A percentile compares a stretch with the other conserved stretches of the same genome.
Conservation (phyloP, 2,888 invertebrate species). For the Dolomedes plantarius region DNA sequence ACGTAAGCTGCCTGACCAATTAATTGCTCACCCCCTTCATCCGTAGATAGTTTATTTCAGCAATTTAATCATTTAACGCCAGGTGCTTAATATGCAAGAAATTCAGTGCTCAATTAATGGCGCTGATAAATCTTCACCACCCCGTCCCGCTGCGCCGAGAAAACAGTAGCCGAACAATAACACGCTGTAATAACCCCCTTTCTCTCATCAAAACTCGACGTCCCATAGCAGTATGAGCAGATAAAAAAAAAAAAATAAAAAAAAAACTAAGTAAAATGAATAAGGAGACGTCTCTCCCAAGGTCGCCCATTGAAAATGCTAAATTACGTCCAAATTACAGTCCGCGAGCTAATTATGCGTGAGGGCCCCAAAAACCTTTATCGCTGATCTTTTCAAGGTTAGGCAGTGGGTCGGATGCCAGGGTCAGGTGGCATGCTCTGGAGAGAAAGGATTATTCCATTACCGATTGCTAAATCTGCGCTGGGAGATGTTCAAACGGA, state of each 20-base stretch:
- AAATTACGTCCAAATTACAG: constrained; percentile 1
- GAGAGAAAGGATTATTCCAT: too few species aligned
- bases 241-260: background rate
- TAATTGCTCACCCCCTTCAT: too few species aligned
- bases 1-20: too few species aligned
- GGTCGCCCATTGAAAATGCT: constrained; percentile 1
- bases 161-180: constrained; percentile 2
- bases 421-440: background rate
- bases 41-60: too few species aligned
- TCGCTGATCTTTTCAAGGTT: background rate
- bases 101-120: too few species aligned
- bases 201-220: background rate
- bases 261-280: too few species aligned
- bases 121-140: too few species aligned
- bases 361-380: background rate
- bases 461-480: too few species aligned
- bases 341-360: background rate
- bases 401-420: background rate
- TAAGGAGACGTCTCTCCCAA: too few species aligned
- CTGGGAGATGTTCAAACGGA: too few species aligned
- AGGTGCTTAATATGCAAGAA: too few species aligned
- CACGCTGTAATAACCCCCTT: background rate
- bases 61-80: too few species aligned
- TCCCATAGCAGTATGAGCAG: background rate
- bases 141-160: background rate